Percentiles rank a stretch among this genome's conserved stretches.
Conservation (phyloP, 2,797 vertebrate species). For the Nyctibius grandis region DNA sequence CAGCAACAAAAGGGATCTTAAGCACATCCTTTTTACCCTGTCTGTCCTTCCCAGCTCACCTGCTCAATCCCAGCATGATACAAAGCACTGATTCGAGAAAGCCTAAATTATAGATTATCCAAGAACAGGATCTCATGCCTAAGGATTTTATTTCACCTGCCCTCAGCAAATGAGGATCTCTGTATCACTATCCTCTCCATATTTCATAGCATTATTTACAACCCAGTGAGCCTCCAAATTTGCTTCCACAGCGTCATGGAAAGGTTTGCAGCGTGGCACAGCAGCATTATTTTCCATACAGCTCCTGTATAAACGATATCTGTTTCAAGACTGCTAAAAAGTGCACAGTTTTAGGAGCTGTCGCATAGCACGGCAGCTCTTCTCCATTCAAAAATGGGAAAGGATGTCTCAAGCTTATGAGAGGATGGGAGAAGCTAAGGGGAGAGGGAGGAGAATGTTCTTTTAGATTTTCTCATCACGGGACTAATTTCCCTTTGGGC, state of each 20-base stretch:
- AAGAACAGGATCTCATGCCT: background rate
- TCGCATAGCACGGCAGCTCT: slow-evolving; percentile 4
- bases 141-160: background rate
- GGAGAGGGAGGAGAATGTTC: background rate
- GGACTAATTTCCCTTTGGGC: background rate
- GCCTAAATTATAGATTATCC: accelerated
- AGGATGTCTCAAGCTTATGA: background rate
- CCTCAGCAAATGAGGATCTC: background rate
- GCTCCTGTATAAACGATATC: slow-evolving; percentile 2
- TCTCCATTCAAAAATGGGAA: background rate
- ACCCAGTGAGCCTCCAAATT: background rate
- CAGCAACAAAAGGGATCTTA: background rate
- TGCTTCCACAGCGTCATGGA: background rate
- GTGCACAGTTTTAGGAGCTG: slow-evolving; percentile 19
- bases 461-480: background rate
- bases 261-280: background rate
- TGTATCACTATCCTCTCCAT: accelerated
- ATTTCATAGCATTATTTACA: background rate
- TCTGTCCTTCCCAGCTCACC: background rate
- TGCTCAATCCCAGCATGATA: background rate
- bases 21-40: background rate
- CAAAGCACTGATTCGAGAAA: background rate
- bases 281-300: background rate
- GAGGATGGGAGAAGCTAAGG: background rate
- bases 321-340: slow-evolving; percentile 7